Conservation (phyloP, 2,888 invertebrate genomes). For the Muscina levida region DNA sequence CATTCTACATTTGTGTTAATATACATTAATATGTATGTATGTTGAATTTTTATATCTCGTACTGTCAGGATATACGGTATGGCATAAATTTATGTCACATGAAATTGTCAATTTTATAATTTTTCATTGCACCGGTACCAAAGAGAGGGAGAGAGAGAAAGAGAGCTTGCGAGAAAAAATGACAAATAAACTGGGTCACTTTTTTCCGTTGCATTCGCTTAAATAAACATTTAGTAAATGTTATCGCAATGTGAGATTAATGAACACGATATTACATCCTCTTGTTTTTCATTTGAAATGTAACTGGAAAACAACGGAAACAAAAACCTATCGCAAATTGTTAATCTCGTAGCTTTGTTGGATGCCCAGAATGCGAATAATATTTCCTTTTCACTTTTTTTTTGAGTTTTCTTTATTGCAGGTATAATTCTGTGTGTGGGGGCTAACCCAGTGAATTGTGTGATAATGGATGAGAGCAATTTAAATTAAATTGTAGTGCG, state of each 20-base stretch:
- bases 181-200: conserved; percentile 34
- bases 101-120: conserved; percentile 3
- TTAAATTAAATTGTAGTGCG: too few relatives aligned
- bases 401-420: conserved; percentile 30
- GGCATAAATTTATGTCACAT: conserved; percentile 31
- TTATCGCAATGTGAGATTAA: conserved; percentile 67
- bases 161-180: too few relatives aligned
- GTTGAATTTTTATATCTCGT: too few relatives aligned
- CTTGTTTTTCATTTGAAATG: conserved; percentile 58
- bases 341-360: conserved; percentile 48
- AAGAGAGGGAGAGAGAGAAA: too few relatives aligned
- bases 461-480: too few relatives aligned
- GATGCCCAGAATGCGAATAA: conserved; percentile 38
- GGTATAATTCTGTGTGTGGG: too few relatives aligned
- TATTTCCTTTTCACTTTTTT: conserved; percentile 49
- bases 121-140: background rate
- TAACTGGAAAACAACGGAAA: conserved; percentile 30
- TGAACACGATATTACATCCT: conserved; percentile 68
- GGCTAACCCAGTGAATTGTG: too few relatives aligned
- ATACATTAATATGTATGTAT: too few relatives aligned
- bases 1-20: too few relatives aligned
- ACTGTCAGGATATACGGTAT: too few relatives aligned
- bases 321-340: conserved; percentile 55
- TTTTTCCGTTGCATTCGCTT: conserved; percentile 4
- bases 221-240: conserved; percentile 41